Evolutionary conservation across 2,888 invertebrate species (phyloP).

Genomic region (Lycocerus yunnanus): DNA sequence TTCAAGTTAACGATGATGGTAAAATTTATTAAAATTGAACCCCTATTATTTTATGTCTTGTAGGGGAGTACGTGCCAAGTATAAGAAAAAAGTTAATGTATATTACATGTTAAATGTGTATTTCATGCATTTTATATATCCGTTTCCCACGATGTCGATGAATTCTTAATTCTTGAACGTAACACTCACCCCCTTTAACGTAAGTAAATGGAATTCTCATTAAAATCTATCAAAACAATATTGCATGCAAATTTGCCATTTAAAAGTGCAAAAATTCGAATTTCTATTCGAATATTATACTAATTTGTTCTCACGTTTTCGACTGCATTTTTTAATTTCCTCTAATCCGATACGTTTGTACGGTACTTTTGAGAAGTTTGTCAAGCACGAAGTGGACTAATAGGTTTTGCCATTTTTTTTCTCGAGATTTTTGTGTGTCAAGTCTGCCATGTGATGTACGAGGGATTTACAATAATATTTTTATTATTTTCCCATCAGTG

Average conservation of each 20-base stretch:
- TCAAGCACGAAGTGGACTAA: neutral
- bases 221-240: neutral
- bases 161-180: constrained; percentile 33
- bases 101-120: constrained; percentile 32
- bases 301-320: neutral
- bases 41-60: constrained; percentile 16
- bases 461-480: neutral
- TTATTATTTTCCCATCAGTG: neutral
- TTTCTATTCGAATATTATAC: neutral
- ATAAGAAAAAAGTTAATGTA: constrained; percentile 32
- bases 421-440: neutral
- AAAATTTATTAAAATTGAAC: constrained; percentile 11
- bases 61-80: constrained; percentile 10
- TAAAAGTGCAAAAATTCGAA: neutral
- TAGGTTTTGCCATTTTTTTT: neutral
- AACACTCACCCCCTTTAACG: constrained; percentile 6
- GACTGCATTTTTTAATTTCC: neutral
- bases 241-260: neutral
- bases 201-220: neutral
- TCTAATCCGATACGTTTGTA: neutral
- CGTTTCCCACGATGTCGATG: constrained; percentile 34
- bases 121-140: constrained; percentile 28
- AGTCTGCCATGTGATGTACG: neutral
- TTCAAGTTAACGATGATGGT: neutral
- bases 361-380: neutral